Evolutionary conservation across 2,797 vertebrate genomes (phyloP), one percentile per base, ranked within the genome.

Genomic region (Rhynchotus rufescens): DNA sequence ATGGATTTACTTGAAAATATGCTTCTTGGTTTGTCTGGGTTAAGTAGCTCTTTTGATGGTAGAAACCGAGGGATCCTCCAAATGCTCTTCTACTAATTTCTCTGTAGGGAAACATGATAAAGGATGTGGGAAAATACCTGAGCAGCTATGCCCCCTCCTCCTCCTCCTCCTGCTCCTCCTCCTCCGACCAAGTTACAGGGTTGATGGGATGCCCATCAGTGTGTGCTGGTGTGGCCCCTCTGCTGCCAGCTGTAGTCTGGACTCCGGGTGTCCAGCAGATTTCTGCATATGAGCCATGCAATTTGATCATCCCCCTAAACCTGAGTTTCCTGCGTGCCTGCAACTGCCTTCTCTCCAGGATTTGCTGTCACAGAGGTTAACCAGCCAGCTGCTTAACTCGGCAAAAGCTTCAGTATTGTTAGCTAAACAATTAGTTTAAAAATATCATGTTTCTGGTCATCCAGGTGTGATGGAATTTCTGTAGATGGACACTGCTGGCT

Each of bases 401-500:
- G 19, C 32, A 62, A 80, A 47, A 12, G 14, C 26, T 74, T 79
- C 9, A 8, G 26, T 65, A 71, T 49, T 8, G 8, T 47, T 30
- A 71, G 26, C 22, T 68, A 38, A 60, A 52, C 44, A 56, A 56
- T 77, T 26, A 21, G 11, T 32, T 32, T 60, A 13, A 60, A 84
- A 89, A 73, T 51, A 51, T 0, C 32, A 30, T 4, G 3, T 51
- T 71, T 67, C 56, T 84, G 2, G 19, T 68, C 6, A 40, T 76
- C 23, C 38, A 65, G 7, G 13, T 30, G 32, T 28, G 15, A 60
- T 30, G 16, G 19, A 22, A 69, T 62, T 81, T 79, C 60, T 54
- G 22, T 0, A 0, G 38, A 36, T 12, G 17, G 4, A 8, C 6
- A 8, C 4, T 42, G 2, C 25, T 30, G 16, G 49, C 19, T 83